Evolutionary conservation across 2,797 vertebrate genomes (phyloP).

Genomic region (Rhadinocentrus ornatus): DNA sequence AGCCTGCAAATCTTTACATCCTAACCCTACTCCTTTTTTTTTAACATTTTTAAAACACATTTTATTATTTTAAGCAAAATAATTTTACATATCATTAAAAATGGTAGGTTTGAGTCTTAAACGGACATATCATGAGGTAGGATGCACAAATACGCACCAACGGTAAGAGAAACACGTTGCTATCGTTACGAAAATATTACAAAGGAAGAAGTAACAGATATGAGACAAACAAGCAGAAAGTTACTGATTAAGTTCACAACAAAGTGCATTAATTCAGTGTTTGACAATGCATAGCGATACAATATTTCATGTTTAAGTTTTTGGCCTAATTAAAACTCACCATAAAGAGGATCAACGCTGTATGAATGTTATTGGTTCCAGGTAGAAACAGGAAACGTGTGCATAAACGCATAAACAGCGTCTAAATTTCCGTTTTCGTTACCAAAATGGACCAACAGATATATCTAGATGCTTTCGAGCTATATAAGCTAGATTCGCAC

Average conservation of each 20-base stretch:
- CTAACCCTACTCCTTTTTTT: too few species aligned
- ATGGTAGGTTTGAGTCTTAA: background rate
- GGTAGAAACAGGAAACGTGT: background rate
- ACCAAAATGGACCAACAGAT: constrained; percentile 8
- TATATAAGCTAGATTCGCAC: background rate
- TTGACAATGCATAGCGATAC: background rate
- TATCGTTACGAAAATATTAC: constrained; percentile 53
- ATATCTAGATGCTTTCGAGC: constrained; percentile 1
- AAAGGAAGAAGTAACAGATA: background rate
- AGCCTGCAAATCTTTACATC: too few species aligned
- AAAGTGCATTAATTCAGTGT: background rate
- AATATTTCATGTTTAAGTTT: background rate
- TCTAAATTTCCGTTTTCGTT: background rate
- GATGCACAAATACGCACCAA: background rate
- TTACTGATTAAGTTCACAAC: background rate
- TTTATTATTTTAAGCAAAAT: background rate
- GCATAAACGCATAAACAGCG: background rate
- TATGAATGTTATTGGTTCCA: background rate
- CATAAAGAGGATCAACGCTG: constrained; percentile 11
- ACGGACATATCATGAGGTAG: background rate
- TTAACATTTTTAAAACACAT: too few species aligned
- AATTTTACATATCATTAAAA: background rate
- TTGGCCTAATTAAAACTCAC: constrained; percentile 41
- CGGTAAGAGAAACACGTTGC: constrained; percentile 15
- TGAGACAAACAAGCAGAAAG: background rate